Evolutionary conservation across 2,113 vertebrate genomes (phyloP).

Genomic region (Chloroceryle aenea): DNA sequence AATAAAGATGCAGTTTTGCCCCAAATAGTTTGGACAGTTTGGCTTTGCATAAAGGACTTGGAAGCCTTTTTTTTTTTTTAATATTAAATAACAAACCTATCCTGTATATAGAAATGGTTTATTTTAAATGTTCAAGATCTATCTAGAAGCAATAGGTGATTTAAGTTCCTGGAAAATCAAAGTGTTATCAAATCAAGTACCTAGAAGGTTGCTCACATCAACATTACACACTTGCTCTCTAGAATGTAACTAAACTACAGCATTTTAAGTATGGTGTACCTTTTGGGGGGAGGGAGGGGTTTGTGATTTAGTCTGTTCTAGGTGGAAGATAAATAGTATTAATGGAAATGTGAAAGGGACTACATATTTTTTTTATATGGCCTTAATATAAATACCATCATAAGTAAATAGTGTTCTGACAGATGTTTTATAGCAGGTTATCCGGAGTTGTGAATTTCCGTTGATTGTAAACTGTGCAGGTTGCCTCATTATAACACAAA

Average conservation of each 20-base stretch:
- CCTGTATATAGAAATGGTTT: not conserved
- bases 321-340: not conserved
- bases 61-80: not conserved
- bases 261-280: not conserved
- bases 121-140: not conserved
- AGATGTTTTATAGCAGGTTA: not conserved
- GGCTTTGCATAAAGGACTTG: not conserved
- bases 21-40: not conserved
- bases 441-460: not conserved
- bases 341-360: not conserved
- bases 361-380: not conserved
- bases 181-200: not conserved
- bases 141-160: not conserved
- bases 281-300: not conserved
- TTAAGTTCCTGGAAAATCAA: not conserved
- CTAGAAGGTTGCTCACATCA: not conserved
- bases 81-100: not conserved
- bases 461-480: not conserved
- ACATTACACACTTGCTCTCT: not conserved
- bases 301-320: not conserved
- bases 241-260: not conserved
- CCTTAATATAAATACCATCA: not conserved
- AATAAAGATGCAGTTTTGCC: not conserved
- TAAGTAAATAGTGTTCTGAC: not conserved
- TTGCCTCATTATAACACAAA: not conserved